Percentiles rank a stretch among this genome's conserved stretches.
Evolutionary conservation across 2,888 invertebrate genomes (phyloP).

Genomic region (Andrena haemorrhoa): DNA sequence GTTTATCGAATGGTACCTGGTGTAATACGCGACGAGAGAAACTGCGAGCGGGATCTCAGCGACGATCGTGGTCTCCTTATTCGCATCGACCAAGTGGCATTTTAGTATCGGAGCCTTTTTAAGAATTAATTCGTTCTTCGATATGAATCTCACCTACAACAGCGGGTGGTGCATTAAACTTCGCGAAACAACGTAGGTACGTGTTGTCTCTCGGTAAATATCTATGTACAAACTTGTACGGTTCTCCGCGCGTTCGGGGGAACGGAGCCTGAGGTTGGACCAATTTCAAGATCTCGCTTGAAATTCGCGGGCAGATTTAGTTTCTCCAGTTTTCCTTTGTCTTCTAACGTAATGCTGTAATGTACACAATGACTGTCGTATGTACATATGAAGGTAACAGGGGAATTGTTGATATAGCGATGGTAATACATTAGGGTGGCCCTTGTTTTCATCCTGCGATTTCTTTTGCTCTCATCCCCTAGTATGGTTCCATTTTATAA

Average conservation of each 20-base stretch:
- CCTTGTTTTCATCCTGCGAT: too few relatives aligned
- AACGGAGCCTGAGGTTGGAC: constrained; percentile 73
- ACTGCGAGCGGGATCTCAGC: constrained; percentile 78
- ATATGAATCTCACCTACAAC: constrained; percentile 67
- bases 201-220: neutral
- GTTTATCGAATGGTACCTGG: constrained; percentile 65
- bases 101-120: constrained; percentile 71
- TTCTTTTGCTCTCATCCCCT: too few relatives aligned
- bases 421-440: too few relatives aligned
- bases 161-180: neutral
- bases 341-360: constrained; percentile 68
- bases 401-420: too few relatives aligned
- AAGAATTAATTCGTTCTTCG: constrained; percentile 72
- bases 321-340: constrained; percentile 52
- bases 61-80: constrained; percentile 66
- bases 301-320: constrained; percentile 59
- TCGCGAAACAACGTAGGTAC: neutral
- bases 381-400: too few relatives aligned
- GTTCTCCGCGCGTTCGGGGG: constrained; percentile 63
- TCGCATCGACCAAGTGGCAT: constrained; percentile 74
- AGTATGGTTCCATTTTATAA: too few relatives aligned
- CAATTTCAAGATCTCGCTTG: constrained; percentile 69
- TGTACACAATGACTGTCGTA: too few relatives aligned
- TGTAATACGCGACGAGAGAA: constrained; percentile 72
- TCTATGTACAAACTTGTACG: constrained; percentile 64